Conservation (phyloP, 2,888 invertebrate genomes). For the Aleiodes leptofemur region DNA sequence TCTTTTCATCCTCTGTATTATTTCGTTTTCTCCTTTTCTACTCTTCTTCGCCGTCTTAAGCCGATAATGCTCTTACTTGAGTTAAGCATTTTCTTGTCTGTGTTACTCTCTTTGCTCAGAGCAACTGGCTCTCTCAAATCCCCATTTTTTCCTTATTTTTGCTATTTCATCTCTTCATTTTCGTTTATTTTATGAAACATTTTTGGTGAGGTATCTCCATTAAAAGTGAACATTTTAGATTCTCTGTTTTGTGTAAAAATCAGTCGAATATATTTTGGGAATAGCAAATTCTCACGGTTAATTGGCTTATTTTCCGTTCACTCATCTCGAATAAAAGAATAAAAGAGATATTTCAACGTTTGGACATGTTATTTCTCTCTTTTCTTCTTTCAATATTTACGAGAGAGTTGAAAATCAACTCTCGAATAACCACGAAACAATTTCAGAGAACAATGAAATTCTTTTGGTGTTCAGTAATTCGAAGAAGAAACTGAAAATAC, state of each 20-base stretch:
- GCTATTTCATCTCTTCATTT: conserved; percentile 3
- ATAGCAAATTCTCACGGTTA: conserved; percentile 29
- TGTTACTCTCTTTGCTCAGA: conserved; percentile 38
- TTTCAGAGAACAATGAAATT: conserved; percentile 60
- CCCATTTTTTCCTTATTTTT: conserved; percentile 3
- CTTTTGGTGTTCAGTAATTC: conserved; percentile 52
- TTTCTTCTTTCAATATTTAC: conserved; percentile 35
- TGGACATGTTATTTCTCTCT: conserved; percentile 17
- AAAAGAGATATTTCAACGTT: conserved; percentile 32
- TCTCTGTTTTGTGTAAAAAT: background rate
- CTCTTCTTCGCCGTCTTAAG: conserved; percentile 51
- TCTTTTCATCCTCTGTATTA: conserved; percentile 39
- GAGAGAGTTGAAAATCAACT: conserved; percentile 29
- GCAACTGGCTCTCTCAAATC: conserved; percentile 36
- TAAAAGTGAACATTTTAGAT: background rate
- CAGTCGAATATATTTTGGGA: background rate
- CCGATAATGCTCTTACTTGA: conserved; percentile 61
- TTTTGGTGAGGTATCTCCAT: background rate
- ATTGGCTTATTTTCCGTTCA: background rate
- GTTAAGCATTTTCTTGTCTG: conserved; percentile 56
- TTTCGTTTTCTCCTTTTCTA: conserved; percentile 31
- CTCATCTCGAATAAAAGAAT: background rate
- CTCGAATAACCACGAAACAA: conserved; percentile 51
- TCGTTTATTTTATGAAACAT: background rate
- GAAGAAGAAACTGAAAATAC: conserved; percentile 50